A percentile compares a stretch with the other conserved stretches of the same genome.
phyloP scores from a whole-genome alignment of 1,140 invertebrate genomes.

The Lepidurus couesii region DNA sequence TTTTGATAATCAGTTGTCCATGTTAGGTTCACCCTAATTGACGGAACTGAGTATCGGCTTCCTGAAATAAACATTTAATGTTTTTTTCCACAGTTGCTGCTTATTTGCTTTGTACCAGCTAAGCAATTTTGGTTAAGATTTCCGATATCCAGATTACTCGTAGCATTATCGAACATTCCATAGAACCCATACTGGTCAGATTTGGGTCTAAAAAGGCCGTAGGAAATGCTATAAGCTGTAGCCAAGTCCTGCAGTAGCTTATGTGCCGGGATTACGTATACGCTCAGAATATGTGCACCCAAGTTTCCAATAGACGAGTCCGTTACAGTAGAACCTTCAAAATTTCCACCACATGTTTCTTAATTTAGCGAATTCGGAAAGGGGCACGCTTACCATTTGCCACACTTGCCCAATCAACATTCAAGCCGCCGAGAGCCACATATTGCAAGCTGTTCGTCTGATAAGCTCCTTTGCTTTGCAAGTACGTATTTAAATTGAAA shows the following conservation, averaged over 20 bases:
- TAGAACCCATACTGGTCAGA: neutral
- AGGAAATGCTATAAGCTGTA: neutral
- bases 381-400: neutral
- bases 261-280: neutral
- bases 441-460: neutral
- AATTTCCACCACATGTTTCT: neutral
- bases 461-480: neutral
- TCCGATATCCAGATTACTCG: neutral
- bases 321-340: neutral
- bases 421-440: neutral
- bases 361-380: neutral
- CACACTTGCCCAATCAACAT: neutral
- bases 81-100: neutral
- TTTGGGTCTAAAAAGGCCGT: neutral
- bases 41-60: neutral
- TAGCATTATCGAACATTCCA: neutral
- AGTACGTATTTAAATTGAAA: neutral
- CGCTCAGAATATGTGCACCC: neutral
- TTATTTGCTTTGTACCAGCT: neutral
- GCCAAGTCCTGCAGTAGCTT: neutral
- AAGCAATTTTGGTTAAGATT: neutral
- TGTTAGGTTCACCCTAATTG: neutral
- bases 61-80: neutral
- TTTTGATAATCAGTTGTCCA: neutral
- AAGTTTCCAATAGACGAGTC: neutral